Base-by-base conservation (phyloP, 2,797 vertebrate species). In the Aviceda cuculoides region DNA sequence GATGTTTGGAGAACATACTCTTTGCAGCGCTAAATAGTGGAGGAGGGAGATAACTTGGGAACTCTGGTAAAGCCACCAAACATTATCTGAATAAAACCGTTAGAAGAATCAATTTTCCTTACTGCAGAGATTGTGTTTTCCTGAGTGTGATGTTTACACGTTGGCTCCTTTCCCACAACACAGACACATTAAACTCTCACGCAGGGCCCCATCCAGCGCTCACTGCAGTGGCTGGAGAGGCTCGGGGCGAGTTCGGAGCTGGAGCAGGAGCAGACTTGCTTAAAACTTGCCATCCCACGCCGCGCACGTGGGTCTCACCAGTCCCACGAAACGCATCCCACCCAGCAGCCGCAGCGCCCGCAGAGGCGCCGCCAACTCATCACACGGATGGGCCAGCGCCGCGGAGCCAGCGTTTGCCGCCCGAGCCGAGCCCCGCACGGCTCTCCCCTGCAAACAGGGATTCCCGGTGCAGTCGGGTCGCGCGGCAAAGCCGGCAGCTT, bases 21-120 rank as follows among this genome's bases (percentile, higher is more conserved):
- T 93, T 80, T 50, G 91, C 13, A 28, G 87, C 29, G 4, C 82
- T 91, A 77, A 94, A 83, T 49, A 90, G 96, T 10, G 4, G 68
- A 87, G 90, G 77, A 78, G 68, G 82, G 88, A 96, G 95, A 92
- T 95, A 95, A 94, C 91, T 81, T 19, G 63, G 74, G 92, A 94
- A 85, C 89, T 70, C 77, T 68, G 87, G 52, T 78, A n/a, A 85
- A 90, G 91, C 91, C 94, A 96, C 93, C 91, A 46, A 94, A 42
- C 65, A 6, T 70, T 79, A 65, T 28, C 83, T 18, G 82, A 92
- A 63, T 86, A 78, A 96, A 96, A 89, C 85, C 33, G 46, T 87
- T 85, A 35, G 70, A 59, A 90, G 93, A 93, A 94, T 90, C 95
- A 66, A 44, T 95, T 97, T 95, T 71, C 92, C 90, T 58, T 40